Evolutionary conservation across 1,140 invertebrate genomes (phyloP).

Genomic region (Drosophila repletoides): DNA sequence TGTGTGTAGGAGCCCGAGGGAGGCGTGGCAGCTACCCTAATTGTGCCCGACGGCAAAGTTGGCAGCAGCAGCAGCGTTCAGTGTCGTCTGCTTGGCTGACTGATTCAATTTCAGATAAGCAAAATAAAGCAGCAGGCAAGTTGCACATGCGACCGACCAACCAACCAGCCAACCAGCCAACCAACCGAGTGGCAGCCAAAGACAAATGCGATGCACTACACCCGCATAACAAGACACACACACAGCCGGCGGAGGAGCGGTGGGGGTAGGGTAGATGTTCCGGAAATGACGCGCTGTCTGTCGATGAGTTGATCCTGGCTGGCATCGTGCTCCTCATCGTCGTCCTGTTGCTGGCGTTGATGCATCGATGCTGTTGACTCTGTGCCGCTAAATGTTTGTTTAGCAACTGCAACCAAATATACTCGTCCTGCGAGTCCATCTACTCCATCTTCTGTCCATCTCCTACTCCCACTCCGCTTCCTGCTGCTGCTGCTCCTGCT

Average conservation of each 20-base stretch:
- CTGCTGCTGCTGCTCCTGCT: slow-evolving; percentile 8
- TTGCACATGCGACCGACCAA: slow-evolving; percentile 56
- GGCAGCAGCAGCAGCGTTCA: slow-evolving; percentile 32
- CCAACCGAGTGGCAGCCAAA: slow-evolving; percentile 56
- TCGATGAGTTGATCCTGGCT: slow-evolving; percentile 21
- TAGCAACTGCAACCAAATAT: slow-evolving; percentile 66
- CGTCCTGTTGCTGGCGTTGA: slow-evolving; percentile 52
- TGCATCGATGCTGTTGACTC: slow-evolving; percentile 78
- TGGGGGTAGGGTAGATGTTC: not conserved
- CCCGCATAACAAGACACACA: slow-evolving; percentile 58
- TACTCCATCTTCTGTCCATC: too few species aligned
- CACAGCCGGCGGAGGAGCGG: not conserved
- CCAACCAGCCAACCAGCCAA: not conserved
- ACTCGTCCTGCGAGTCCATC: slow-evolving; percentile 12
- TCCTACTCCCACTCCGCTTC: not conserved
- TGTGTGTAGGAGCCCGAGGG: not conserved
- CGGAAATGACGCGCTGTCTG: slow-evolving; percentile 72
- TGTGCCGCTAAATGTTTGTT: slow-evolving; percentile 73
- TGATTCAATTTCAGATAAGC: slow-evolving; percentile 80
- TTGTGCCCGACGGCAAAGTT: slow-evolving; percentile 73
- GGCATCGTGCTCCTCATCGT: too few species aligned
- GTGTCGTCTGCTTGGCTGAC: slow-evolving; percentile 65
- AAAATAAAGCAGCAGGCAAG: slow-evolving; percentile 69
- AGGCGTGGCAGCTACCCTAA: slow-evolving; percentile 58
- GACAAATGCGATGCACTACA: slow-evolving; percentile 76